Evolutionary conservation across 2,113 vertebrate species (phyloP).

Genomic region (Corvus cornix): DNA sequence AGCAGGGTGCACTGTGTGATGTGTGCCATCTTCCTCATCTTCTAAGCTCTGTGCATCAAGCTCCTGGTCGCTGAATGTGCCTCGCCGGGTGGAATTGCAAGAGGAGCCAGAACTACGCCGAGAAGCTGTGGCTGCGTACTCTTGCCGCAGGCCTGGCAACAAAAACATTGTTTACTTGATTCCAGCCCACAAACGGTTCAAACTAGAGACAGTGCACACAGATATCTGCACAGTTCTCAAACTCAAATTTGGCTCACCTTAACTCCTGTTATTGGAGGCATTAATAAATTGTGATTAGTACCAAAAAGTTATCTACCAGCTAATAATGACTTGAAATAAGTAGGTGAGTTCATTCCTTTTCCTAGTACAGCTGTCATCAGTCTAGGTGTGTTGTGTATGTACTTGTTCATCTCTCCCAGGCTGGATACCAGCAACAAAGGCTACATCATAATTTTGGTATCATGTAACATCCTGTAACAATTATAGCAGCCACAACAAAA

Average conservation of each 20-base stretch:
- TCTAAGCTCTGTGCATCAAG: slow-evolving; percentile 96
- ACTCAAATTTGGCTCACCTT: neutral
- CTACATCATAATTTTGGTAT: neutral
- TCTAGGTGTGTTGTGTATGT: neutral
- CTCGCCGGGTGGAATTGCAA: slow-evolving; percentile 91
- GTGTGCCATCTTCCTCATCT: slow-evolving; percentile 90
- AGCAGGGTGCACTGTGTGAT: slow-evolving; percentile 85
- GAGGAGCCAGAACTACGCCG: slow-evolving; percentile 97
- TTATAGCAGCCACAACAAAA: neutral
- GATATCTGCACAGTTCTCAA: neutral
- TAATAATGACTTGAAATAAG: neutral
- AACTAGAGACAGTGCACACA: neutral
- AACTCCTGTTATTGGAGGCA: neutral
- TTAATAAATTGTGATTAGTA: neutral
- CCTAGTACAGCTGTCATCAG: neutral
- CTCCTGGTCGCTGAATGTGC: slow-evolving; percentile 96
- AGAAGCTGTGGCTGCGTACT: slow-evolving; percentile 93
- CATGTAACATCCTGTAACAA: neutral
- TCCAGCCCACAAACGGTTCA: neutral
- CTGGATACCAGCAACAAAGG: neutral
- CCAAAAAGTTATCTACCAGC: neutral
- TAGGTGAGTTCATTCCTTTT: neutral
- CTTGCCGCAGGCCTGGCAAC: slow-evolving; percentile 90
- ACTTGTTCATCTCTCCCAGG: neutral
- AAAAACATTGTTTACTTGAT: neutral